Evolutionary conservation across 2,113 vertebrate species (phyloP), one percentile per base, ranked within the genome.

Genomic region (Xiphorhynchus elegans): DNA sequence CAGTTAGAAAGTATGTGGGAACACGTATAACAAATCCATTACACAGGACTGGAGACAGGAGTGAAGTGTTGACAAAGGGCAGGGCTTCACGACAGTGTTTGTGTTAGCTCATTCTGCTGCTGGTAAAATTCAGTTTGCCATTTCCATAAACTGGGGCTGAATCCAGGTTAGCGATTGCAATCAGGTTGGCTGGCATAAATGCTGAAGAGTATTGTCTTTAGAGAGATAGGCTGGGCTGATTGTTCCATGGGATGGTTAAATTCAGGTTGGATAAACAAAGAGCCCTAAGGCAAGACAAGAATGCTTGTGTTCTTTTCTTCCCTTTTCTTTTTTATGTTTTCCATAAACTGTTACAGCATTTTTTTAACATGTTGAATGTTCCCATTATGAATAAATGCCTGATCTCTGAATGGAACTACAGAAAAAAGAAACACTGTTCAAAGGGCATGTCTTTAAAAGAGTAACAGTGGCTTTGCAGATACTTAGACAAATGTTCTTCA

Each of bases 31-130:
- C 90, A 94, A 96, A 94, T 90, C 83, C 86, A 94, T 96, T 90
- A 92, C 47, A 72, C 60, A 64, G 95, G 23, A 64, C 2, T 83
- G 91, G 78, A 91, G 90, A 96, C 93, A 73, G 94, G 87, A 40
- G 66, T 78, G 91, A 93, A 95, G 64, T 97, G 96, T 98, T 98
- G 97, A 97, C 92, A 96, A 92, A 98, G 95, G 97, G 96, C 77
- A 97, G 92, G 96, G 96, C 94, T 93, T 93, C 93, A 76, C 13
- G 44, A 93, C 94, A 95, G 42, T 86, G 84, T 96, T 95, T 93
- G 63, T 56, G 84, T 97, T 96, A 93, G 93, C 94, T 97, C 95
- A 85, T 94, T 94, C 94, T 90, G 88, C 94, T 93, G 76, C 95
- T 94, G 84, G 94, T 87, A 67, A 84, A 84, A 94, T 86, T 68